phyloP scores from a whole-genome alignment of 2,888 invertebrate species.

The Pogonocherus hispidulus region DNA sequence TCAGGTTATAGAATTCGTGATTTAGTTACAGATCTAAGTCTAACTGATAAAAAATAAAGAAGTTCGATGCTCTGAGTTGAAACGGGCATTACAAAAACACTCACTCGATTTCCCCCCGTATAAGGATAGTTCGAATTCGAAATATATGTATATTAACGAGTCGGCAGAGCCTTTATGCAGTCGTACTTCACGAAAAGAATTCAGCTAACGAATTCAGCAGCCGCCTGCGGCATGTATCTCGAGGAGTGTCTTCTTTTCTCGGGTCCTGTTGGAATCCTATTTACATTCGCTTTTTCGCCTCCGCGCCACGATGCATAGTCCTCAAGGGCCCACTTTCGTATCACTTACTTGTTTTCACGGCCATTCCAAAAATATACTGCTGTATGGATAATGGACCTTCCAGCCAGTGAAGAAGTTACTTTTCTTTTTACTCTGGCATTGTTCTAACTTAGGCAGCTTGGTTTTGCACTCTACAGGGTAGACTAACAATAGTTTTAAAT shows the following conservation, averaged over 20 bases:
- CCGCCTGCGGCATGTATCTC: constrained; percentile 49
- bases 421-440: constrained; percentile 21
- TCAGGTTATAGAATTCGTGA: too few relatives aligned
- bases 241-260: constrained; percentile 45
- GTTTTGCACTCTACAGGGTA: too few relatives aligned
- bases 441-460: not conserved
- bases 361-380: constrained; percentile 58
- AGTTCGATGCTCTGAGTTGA: too few relatives aligned
- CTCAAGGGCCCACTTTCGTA: constrained; percentile 61
- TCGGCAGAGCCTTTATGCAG: constrained; percentile 23
- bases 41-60: too few relatives aligned
- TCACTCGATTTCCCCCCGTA: not conserved
- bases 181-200: constrained; percentile 23
- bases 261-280: constrained; percentile 53
- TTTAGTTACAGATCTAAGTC: too few relatives aligned
- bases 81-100: not conserved
- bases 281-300: constrained; percentile 59
- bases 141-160: constrained; percentile 33
- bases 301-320: constrained; percentile 55
- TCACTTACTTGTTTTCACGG: constrained; percentile 61
- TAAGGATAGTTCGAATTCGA: constrained; percentile 17
- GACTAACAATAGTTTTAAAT: too few relatives aligned
- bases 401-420: constrained; percentile 52
- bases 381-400: constrained; percentile 57
- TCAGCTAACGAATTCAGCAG: constrained; percentile 49